Conservation (phyloP, 1,140 invertebrate genomes). For the Antheraea pernyi region DNA sequence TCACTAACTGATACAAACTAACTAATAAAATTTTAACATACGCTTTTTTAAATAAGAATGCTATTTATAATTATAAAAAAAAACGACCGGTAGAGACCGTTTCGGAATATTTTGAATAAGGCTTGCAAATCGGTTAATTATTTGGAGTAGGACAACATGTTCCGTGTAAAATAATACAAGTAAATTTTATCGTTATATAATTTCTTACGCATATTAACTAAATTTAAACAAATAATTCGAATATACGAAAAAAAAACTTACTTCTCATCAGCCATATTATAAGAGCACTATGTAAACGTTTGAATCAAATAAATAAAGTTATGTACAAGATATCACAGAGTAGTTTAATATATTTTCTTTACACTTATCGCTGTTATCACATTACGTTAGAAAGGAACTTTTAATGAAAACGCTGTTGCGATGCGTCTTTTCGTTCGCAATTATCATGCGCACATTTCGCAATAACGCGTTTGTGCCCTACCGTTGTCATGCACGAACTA, state of each 20-base stretch:
- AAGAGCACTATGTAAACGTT: constrained; percentile 10
- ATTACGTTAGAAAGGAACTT: neutral
- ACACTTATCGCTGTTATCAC: neutral
- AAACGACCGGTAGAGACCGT: too few relatives aligned
- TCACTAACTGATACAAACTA: too few relatives aligned
- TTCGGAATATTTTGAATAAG: too few relatives aligned
- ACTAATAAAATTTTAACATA: too few relatives aligned
- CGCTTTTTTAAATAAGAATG: too few relatives aligned
- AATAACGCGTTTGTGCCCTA: neutral
- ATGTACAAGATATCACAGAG: constrained; percentile 55
- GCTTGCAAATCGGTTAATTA: too few relatives aligned
- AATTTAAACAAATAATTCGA: neutral
- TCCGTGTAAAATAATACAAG: too few relatives aligned
- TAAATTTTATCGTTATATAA: too few relatives aligned
- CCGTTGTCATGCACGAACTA: neutral
- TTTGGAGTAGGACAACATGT: too few relatives aligned
- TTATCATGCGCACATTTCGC: neutral
- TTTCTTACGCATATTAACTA: neutral
- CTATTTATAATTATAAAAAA: too few relatives aligned
- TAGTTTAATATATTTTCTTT: neutral
- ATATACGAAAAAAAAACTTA: constrained; percentile 34
- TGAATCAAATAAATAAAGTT: constrained; percentile 18
- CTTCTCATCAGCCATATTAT: constrained; percentile 54
- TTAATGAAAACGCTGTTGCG: neutral
- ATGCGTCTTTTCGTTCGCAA: neutral